These are phyloP conservation scores for Gasteruption jaculator DNA, from an alignment of 2,888 invertebrate species.

Conservation along the genomic window DNA sequence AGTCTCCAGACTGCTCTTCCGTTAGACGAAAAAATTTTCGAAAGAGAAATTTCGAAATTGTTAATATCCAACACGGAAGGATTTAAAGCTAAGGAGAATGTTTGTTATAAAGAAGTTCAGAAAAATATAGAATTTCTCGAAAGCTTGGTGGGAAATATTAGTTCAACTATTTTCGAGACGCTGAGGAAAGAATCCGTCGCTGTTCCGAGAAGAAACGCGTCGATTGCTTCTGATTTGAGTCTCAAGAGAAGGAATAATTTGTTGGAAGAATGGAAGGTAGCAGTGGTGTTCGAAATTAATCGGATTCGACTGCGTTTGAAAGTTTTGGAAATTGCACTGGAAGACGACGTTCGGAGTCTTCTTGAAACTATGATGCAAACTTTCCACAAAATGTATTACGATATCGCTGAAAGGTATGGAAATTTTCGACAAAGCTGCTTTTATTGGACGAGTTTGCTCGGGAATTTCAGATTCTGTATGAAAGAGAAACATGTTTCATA, in stretches of 20 bases:
- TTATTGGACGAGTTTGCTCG: too few relatives aligned
- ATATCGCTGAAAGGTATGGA: slow-evolving; percentile 49
- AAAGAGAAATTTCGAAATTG: slow-evolving; percentile 21
- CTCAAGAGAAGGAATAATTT: slow-evolving; percentile 17
- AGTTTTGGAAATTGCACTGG: slow-evolving; percentile 50
- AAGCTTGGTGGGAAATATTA: slow-evolving; percentile 21
- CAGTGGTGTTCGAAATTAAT: slow-evolving; percentile 57
- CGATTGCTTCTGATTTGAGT: background rate
- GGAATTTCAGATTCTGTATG: too few relatives aligned
- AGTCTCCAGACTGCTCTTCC: too few relatives aligned
- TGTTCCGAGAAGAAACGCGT: background rate
- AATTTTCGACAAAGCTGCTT: background rate
- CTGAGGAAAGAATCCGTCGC: background rate
- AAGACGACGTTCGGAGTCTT: slow-evolving; percentile 51
- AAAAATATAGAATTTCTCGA: slow-evolving; percentile 22
- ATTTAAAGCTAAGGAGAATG: slow-evolving; percentile 7
- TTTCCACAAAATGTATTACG: slow-evolving; percentile 52
- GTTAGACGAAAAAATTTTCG: slow-evolving; percentile 16
- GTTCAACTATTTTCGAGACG: too few relatives aligned
- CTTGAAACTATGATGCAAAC: slow-evolving; percentile 48
- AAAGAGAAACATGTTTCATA: too few relatives aligned
- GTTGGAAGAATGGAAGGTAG: slow-evolving; percentile 59
- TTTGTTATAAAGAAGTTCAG: slow-evolving; percentile 21
- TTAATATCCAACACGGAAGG: slow-evolving; percentile 11
- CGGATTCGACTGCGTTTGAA: slow-evolving; percentile 53